These are phyloP conservation scores for Halictus rubicundus DNA, from an alignment of 1,140 invertebrate genomes.

Conservation along the genomic window DNA sequence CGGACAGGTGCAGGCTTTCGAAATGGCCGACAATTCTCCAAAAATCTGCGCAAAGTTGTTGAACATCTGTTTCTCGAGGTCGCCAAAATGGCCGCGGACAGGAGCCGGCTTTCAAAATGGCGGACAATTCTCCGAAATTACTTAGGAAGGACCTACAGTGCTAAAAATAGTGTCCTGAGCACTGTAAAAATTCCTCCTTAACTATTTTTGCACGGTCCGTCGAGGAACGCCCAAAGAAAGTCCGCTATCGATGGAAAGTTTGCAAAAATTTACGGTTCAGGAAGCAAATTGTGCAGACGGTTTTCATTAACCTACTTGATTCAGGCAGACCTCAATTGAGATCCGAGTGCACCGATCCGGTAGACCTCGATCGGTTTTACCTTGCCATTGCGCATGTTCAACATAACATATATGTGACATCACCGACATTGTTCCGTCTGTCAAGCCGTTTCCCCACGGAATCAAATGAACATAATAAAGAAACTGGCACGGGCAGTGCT, in stretches of 20 bases:
- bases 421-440: neutral
- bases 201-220: neutral
- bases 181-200: neutral
- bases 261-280: conserved; percentile 39
- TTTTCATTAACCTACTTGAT: conserved; percentile 46
- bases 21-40: no score
- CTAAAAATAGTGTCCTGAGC: no score
- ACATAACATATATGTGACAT: conserved; percentile 2
- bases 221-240: neutral
- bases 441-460: no score
- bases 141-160: no score
- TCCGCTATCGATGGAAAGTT: conserved; percentile 15
- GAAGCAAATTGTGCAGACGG: neutral
- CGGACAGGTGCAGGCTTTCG: no score
- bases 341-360: conserved; percentile 24
- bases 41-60: no score
- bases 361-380: conserved; percentile 31
- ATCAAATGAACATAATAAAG: neutral
- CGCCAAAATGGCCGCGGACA: no score
- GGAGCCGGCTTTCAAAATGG: no score
- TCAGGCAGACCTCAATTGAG: conserved; percentile 28
- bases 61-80: no score
- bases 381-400: neutral
- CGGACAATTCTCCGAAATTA: no score
- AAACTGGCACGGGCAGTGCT: neutral